Conservation (phyloP, 2,797 vertebrate species). For the Meriones psammophilus region DNA sequence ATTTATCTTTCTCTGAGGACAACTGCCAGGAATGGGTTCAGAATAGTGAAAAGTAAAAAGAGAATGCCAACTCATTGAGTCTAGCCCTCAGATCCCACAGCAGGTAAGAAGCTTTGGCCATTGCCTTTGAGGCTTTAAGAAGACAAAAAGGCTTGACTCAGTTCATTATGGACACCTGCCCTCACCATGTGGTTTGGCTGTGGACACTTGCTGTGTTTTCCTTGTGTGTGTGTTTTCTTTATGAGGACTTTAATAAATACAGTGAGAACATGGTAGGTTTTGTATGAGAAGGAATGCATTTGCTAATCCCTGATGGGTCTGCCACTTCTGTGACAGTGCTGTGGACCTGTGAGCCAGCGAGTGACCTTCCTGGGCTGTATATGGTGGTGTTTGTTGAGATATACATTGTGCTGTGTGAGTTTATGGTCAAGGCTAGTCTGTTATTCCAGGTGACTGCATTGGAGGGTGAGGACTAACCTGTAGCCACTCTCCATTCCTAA, state of each 20-base stretch:
- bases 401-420: rapidly evolving
- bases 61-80: neutral
- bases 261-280: neutral
- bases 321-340: neutral
- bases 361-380: neutral
- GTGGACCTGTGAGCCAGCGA: neutral
- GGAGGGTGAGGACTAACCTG: neutral
- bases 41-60: neutral
- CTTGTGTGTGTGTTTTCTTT: neutral
- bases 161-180: neutral
- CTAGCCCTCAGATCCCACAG: neutral
- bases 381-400: rapidly evolving
- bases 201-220: neutral
- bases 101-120: neutral
- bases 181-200: neutral
- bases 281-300: neutral
- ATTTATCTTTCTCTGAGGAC: neutral
- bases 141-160: neutral
- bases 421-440: neutral
- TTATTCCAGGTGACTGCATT: neutral
- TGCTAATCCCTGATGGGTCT: neutral
- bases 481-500: neutral
- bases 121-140: neutral
- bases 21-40: neutral
- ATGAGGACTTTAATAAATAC: neutral